These are phyloP conservation scores for Mythimna ferrago DNA, from an alignment of 2,888 invertebrate species.

Conservation along the genomic window DNA sequence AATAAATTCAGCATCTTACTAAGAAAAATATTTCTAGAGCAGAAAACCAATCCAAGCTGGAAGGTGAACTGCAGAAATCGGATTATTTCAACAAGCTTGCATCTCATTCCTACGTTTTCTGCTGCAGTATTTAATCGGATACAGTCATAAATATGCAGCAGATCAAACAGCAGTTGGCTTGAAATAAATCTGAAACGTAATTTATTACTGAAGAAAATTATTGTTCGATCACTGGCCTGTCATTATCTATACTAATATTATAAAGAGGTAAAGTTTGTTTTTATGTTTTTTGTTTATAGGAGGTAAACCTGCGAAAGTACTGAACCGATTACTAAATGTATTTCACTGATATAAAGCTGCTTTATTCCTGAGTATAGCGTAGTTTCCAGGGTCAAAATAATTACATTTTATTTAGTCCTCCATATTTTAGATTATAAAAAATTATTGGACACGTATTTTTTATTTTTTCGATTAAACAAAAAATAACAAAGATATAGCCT, in stretches of 20 bases:
- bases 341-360: no score
- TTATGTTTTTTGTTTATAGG: no score
- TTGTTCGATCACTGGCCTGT: neutral
- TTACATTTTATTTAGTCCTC: no score
- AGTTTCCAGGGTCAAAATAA: no score
- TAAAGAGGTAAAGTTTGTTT: no score
- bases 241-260: neutral
- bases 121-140: constrained; percentile 37
- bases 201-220: neutral
- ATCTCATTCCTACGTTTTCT: constrained; percentile 27
- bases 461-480: no score
- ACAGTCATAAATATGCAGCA: constrained; percentile 36
- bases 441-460: no score
- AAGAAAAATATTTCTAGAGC: neutral
- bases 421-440: no score
- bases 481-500: no score
- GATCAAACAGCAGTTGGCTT: constrained; percentile 23
- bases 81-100: constrained; percentile 42
- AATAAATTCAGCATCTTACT: neutral
- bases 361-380: no score
- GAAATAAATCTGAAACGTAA: constrained; percentile 14
- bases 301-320: no score
- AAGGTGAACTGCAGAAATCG: constrained; percentile 18
- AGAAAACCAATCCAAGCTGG: constrained; percentile 17
- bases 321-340: no score